A percentile compares a stretch with the other conserved stretches of the same genome.
Conservation (phyloP, 2,113 vertebrate species). For the Salvelinus fontinalis region DNA sequence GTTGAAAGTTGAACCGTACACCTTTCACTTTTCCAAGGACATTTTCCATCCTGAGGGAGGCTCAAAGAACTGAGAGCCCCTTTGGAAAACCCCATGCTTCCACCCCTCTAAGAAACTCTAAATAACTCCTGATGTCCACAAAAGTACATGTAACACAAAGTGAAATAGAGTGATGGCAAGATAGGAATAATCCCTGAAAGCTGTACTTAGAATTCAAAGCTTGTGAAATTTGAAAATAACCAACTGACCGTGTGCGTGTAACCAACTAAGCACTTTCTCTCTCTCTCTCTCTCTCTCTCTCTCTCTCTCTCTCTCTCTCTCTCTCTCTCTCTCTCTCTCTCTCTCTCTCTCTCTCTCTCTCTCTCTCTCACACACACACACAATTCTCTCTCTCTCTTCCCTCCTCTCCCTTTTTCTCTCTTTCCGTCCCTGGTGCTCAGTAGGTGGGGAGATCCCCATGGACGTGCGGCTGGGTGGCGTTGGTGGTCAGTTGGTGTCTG, state of each 20-base stretch:
- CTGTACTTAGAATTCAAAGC: not conserved
- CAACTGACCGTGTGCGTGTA: not conserved
- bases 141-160: slow-evolving; percentile 15
- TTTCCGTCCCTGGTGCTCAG: slow-evolving; percentile 57
- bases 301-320: not conserved
- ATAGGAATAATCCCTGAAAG: slow-evolving; percentile 18
- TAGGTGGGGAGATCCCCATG: slow-evolving; percentile 94
- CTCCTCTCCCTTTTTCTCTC: not conserved
- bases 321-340: slow-evolving; percentile 21
- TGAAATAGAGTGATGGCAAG: slow-evolving; percentile 19
- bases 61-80: not conserved
- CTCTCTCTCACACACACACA: too few species aligned
- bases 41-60: slow-evolving; percentile 20
- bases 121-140: slow-evolving; percentile 31
- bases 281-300: slow-evolving; percentile 22
- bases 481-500: slow-evolving; percentile 93
- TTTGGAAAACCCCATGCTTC: slow-evolving; percentile 10
- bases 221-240: slow-evolving; percentile 16
- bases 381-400: not conserved
- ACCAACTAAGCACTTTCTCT: slow-evolving; percentile 7
- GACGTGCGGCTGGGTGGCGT: slow-evolving; percentile 92
- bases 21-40: slow-evolving; percentile 30
- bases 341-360: not conserved
- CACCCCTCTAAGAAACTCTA: slow-evolving; percentile 12
- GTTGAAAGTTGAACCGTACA: slow-evolving; percentile 37